Conservation (phyloP, 2,888 invertebrate species). For the Pollenia griseotomentosa region DNA sequence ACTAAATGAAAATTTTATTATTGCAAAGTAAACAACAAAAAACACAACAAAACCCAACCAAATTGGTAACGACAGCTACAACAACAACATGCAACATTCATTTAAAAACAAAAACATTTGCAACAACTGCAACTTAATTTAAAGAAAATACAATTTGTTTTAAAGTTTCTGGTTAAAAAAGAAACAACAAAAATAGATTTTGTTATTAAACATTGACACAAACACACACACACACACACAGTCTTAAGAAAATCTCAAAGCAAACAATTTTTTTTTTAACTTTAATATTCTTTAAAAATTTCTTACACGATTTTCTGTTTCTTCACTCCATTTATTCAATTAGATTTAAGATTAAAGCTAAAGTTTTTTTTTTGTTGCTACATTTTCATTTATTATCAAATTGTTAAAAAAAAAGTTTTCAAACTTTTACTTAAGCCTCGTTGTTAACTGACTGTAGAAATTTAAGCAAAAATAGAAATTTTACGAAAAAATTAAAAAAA, state of each 20-base stretch:
- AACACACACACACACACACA: background rate
- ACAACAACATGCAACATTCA: constrained; percentile 29
- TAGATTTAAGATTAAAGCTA: background rate
- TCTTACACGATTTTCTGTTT: background rate
- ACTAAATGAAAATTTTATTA: constrained; percentile 25
- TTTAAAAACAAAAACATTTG: constrained; percentile 26
- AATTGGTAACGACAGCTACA: constrained; percentile 33
- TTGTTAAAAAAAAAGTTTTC: constrained; percentile 26
- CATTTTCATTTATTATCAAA: constrained; percentile 36
- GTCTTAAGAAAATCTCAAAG: constrained; percentile 24
- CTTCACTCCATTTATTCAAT: background rate
- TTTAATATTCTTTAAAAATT: constrained; percentile 10
- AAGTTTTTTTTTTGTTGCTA: background rate
- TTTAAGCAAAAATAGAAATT: background rate
- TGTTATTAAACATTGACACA: constrained; percentile 54
- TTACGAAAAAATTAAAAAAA: background rate
- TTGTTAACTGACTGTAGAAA: constrained; percentile 31
- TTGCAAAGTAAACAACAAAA: constrained; percentile 6
- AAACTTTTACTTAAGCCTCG: constrained; percentile 40
- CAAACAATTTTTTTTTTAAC: constrained; percentile 18
- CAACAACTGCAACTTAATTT: background rate
- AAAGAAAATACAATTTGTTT: constrained; percentile 23
- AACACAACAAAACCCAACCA: background rate
- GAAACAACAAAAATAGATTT: constrained; percentile 24
- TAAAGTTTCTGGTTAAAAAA: constrained; percentile 17